Evolutionary conservation across 1,140 invertebrate genomes (phyloP), one percentile per base, ranked within the genome.

Genomic region (Phymorhynchus buccinoides): DNA sequence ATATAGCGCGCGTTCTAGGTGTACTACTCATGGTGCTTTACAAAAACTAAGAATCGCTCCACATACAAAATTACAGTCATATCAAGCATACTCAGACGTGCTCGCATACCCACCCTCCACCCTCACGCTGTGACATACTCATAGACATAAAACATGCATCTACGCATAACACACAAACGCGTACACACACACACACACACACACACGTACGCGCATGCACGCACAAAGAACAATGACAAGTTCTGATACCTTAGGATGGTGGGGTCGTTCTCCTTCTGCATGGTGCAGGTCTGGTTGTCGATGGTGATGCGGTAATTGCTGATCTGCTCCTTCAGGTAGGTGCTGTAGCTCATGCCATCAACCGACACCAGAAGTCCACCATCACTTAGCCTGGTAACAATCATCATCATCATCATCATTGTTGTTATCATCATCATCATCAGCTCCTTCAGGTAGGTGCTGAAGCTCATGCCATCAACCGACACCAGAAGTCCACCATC

Each of bases 181-280:
- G n/a, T n/a, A n/a, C n/a, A n/a, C n/a, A n/a, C n/a, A n/a, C n/a
- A n/a, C n/a, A 56, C 52, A 56, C 52, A 56, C 52, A 56, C 52
- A 56, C 52, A 56, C 52, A 56, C 52, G 27, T 27, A 56, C 52
- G 27, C 52, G 27, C 52, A 56, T 27, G 27, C 52, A 56, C 52
- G 27, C 52, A 56, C 52, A 56, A 12, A 56, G 12, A 71, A 14
- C 27, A 14, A 3, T 35, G n/a, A 52, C 48, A 52, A 14, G 48
- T 52, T 52, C 48, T 0, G 48, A 14, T 86, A 93, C 93, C 98
- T 95, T 22, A 99, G 92, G 27, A 99, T 94, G 0, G 98, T 99
- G 0, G 99, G 98, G 94, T 99, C 99, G 90, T 99, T 99, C 93
- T 99, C 98, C 93, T 99, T 99, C 86, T 99, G 98, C 91, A 99